These are phyloP conservation scores for Dromaius novaehollandiae DNA, from an alignment of 2,113 vertebrate species.

Conservation along the genomic window DNA sequence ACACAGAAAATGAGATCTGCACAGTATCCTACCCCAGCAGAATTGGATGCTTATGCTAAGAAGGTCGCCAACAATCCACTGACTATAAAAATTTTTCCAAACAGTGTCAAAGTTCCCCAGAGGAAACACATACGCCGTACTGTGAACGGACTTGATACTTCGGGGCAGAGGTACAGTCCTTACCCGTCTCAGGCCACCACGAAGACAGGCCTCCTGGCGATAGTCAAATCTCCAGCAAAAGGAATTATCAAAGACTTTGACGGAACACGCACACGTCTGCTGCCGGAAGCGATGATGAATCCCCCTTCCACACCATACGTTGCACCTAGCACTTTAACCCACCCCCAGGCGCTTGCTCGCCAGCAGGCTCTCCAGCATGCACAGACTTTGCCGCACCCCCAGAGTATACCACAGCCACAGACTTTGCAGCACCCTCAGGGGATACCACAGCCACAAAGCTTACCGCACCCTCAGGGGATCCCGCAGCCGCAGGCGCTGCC, in stretches of 20 bases:
- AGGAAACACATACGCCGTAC: slow-evolving; percentile 97
- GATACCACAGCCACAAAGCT: slow-evolving; percentile 76
- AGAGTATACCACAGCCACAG: slow-evolving; percentile 75
- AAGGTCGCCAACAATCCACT: slow-evolving; percentile 99
- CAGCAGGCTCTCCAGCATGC: slow-evolving; percentile 88
- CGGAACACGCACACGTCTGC: slow-evolving; percentile 90
- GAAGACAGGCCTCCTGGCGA: slow-evolving; percentile 94
- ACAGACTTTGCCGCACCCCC: slow-evolving; percentile 80
- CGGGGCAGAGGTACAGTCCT: slow-evolving; percentile 96
- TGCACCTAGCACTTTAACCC: slow-evolving; percentile 98
- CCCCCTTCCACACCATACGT: slow-evolving; percentile 87
- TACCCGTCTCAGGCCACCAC: slow-evolving; percentile 93
- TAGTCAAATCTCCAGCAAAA: slow-evolving; percentile 93
- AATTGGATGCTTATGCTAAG: slow-evolving; percentile 99
- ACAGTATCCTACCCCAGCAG: slow-evolving; percentile 99
- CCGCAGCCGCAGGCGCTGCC: slow-evolving; percentile 74
- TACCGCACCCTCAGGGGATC: slow-evolving; percentile 78
- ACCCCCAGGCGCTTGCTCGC: slow-evolving; percentile 85
- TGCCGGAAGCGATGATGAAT: slow-evolving; percentile 94
- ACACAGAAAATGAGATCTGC: slow-evolving; percentile 99
- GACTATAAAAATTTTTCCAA: slow-evolving; percentile 99
- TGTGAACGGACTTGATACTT: slow-evolving; percentile 98
- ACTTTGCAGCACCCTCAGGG: slow-evolving; percentile 78
- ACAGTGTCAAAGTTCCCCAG: slow-evolving; percentile 99
- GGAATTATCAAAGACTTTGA: slow-evolving; percentile 96